Conservation (phyloP, 2,888 invertebrate genomes). For the Invenusta paracnida region DNA sequence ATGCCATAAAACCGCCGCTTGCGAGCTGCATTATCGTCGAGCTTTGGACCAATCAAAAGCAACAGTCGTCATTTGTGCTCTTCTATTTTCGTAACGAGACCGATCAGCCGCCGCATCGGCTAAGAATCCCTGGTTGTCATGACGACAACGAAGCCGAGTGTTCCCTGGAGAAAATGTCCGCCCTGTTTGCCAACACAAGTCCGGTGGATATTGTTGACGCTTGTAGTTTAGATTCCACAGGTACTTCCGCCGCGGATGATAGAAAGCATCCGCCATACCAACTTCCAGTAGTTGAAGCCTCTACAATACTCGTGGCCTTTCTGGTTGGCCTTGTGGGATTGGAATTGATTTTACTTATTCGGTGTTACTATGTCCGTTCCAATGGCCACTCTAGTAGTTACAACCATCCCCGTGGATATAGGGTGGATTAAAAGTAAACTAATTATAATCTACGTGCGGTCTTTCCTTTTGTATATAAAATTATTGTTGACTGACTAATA, state of each 20-base stretch:
- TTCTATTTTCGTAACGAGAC: neutral
- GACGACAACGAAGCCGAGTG: neutral
- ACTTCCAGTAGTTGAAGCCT: too few relatives aligned
- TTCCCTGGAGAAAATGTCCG: neutral
- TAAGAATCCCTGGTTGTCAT: neutral
- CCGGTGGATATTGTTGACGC: neutral
- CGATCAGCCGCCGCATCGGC: neutral
- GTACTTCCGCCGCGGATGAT: too few relatives aligned
- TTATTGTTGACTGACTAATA: too few relatives aligned
- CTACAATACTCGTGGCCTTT: neutral
- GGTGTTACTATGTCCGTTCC: too few relatives aligned
- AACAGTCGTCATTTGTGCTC: neutral
- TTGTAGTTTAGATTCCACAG: neutral
- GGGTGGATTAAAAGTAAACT: too few relatives aligned
- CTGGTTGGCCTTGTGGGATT: neutral
- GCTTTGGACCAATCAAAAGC: neutral
- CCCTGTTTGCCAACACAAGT: slow-evolving; percentile 5
- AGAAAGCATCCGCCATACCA: too few relatives aligned
- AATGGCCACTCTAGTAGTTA: too few relatives aligned
- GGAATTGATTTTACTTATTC: neutral
- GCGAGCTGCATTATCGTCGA: neutral
- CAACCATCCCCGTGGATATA: too few relatives aligned
- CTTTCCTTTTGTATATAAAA: too few relatives aligned
- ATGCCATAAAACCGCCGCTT: neutral
- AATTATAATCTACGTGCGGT: too few relatives aligned